Base-by-base conservation (phyloP, 1,140 invertebrate species). In the Sinella curviseta region DNA sequence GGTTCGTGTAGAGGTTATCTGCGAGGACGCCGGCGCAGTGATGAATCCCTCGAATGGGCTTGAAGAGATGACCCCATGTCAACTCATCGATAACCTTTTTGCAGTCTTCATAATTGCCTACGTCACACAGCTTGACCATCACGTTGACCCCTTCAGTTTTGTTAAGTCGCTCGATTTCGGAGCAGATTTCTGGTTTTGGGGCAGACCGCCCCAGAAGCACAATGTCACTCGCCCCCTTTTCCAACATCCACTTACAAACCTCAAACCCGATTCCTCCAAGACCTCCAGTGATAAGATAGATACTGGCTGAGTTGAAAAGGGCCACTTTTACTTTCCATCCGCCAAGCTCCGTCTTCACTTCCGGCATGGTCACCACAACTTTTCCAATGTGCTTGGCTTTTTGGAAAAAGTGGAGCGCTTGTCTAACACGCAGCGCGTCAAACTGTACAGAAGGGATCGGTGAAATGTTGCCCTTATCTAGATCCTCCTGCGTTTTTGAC, bases 361-460 rank as follows among this genome's bases (percentile, higher is more conserved):
- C 36, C 4, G 74, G 74, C 35, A 75, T 39, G 28, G 24, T 26
- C 8, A 8, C 8, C 3, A 75, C 36, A 12, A 75, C 74, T 48
- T 75, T 75, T 8, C 70, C 74, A 75, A 75, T 75, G 24, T 75
- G 74, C 28, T 26, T 75, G 2, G 74, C 74, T 39, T 36, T 75
- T 26, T 75, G 35, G 14, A 75, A n/a, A 24, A n/a, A 75, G 12
- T 48, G 34, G 3, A 75, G 14, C 39, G 74, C 74, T 48, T 75
- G 30, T 28, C 34, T 2, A 31, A 75, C 24, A n/a, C 39, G 1
- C 33, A 48, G 17, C 1, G 74, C 17, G 24, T 75, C 74, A 30
- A 75, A 75, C 31, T 30, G 12, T 8, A 54, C 39, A 30, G 26
- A 39, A 4, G 74, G 74, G 8, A 75, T n/a, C 3, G 74, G 74